Evolutionary conservation across 2,888 invertebrate species (phyloP).

Genomic region (Pristionchus arcanus): DNA sequence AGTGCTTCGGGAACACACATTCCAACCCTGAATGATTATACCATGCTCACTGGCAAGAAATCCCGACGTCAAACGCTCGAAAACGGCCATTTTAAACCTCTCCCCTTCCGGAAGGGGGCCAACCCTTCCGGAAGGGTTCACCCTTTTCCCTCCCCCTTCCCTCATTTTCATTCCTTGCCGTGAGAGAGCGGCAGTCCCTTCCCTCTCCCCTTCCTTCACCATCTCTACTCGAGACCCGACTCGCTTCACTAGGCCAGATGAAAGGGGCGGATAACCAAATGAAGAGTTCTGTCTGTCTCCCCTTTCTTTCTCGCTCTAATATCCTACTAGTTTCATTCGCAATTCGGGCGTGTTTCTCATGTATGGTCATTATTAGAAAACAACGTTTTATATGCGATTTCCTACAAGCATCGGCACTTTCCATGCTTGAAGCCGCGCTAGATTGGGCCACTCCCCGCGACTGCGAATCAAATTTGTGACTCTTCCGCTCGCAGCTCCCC

Average conservation of each 20-base stretch:
- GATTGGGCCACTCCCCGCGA: constrained; percentile 8
- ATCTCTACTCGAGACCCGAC: not conserved
- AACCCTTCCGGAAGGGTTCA: too few relatives aligned
- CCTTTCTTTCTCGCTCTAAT: not conserved
- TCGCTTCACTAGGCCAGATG: not conserved
- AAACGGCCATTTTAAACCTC: too few relatives aligned
- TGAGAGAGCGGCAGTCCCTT: too few relatives aligned
- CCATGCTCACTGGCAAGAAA: too few relatives aligned
- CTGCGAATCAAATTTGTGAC: constrained; percentile 42
- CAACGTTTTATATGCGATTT: not conserved
- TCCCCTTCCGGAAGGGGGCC: too few relatives aligned
- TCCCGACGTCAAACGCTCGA: too few relatives aligned
- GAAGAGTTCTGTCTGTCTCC: not conserved
- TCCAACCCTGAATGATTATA: too few relatives aligned
- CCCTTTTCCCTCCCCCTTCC: too few relatives aligned
- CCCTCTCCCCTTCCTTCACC: not conserved
- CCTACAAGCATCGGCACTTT: not conserved
- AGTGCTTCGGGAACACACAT: too few relatives aligned
- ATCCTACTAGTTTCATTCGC: not conserved
- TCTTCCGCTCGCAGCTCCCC: constrained; percentile 1
- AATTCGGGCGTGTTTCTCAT: not conserved
- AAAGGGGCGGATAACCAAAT: not conserved
- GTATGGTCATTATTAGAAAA: too few relatives aligned
- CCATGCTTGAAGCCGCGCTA: not conserved
- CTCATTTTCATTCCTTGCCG: too few relatives aligned